Evolutionary conservation across 2,888 invertebrate species (phyloP), one percentile per base, ranked within the genome.

Genomic region (Coelinius sp.): DNA sequence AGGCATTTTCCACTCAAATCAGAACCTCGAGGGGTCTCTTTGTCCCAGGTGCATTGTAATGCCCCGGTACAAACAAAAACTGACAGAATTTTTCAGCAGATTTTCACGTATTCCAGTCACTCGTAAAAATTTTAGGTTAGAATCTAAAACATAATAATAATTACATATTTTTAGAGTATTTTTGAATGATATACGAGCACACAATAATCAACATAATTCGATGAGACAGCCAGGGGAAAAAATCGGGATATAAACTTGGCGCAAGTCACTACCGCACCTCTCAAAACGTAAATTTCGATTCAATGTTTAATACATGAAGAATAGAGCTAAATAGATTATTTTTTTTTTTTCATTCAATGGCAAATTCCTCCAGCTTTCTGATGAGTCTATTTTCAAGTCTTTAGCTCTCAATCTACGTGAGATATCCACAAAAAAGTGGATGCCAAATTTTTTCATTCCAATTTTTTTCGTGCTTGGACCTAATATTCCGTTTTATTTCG

Each of bases 1-100:
- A 59, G 35, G 59, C 76, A 75, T 80, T 31, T 80, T 81, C 78
- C 81, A 80, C 81, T 82, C 78, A 82, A 82, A 82, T 82, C 81
- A 82, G 80, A 77, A 77, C 78, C 75, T 77, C 78, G 74, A 79
- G 80, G 76, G 78, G 69, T n/a, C 76, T 78, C 77, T 71, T 41
- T 25, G 70, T 68, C 68, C 67, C 63, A 65, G 56, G 68, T 75
- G 76, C 75, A 78, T 81, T 81, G 78, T 81, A 74, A 78, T 74
- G 70, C 52, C 69, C 35, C 27, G 27, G 17, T 52, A 70, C 77
- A 76, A 79, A 81, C 79, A 79, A 79, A 77, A 24, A n/a, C 14
- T 27, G 24, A 17, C 20, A 14, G 53, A 52, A 38, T 52, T 70
- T 70, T 38, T 64, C 46, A 22, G 10, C 12, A 20, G 53, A 64